Conservation (phyloP, 2,113 vertebrate species). For the Mohoua ochrocephala region DNA sequence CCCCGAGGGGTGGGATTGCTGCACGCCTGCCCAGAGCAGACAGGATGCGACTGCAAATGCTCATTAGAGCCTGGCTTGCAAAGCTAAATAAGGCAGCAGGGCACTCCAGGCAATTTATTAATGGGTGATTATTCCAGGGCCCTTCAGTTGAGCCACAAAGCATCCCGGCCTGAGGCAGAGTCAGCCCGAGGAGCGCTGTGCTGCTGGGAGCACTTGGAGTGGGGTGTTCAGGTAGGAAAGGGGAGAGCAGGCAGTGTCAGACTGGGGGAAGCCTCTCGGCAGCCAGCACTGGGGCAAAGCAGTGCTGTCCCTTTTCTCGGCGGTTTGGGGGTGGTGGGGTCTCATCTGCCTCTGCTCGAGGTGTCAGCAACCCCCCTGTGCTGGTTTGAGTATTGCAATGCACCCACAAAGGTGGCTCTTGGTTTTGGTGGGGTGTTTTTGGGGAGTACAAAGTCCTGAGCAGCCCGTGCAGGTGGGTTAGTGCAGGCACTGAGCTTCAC, state of each 20-base stretch:
- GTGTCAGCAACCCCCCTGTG: not conserved
- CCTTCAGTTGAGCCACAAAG: not conserved
- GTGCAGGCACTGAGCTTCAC: not conserved
- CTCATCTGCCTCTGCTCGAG: not conserved
- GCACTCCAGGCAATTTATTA: conserved; percentile 20
- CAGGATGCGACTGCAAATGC: not conserved
- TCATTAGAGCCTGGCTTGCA: not conserved
- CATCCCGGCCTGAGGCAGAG: not conserved
- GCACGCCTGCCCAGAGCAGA: not conserved
- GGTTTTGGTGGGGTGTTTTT: not conserved
- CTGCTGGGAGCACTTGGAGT: not conserved
- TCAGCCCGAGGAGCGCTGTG: not conserved
- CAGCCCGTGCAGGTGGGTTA: not conserved
- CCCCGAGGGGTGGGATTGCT: not conserved
- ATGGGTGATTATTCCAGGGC: not conserved
- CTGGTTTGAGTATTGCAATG: fast-evolving
- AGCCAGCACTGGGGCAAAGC: not conserved
- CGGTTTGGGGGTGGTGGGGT: not conserved
- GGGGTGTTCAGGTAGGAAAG: not conserved
- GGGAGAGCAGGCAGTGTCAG: not conserved
- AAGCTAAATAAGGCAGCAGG: conserved; percentile 19
- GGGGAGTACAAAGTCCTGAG: not conserved
- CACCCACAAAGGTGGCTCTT: not conserved
- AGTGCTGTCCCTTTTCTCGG: not conserved
- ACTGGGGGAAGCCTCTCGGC: not conserved